These are phyloP conservation scores for Micropoecilia bifurca DNA, from an alignment of 2,797 vertebrate species.

Conservation along the genomic window DNA sequence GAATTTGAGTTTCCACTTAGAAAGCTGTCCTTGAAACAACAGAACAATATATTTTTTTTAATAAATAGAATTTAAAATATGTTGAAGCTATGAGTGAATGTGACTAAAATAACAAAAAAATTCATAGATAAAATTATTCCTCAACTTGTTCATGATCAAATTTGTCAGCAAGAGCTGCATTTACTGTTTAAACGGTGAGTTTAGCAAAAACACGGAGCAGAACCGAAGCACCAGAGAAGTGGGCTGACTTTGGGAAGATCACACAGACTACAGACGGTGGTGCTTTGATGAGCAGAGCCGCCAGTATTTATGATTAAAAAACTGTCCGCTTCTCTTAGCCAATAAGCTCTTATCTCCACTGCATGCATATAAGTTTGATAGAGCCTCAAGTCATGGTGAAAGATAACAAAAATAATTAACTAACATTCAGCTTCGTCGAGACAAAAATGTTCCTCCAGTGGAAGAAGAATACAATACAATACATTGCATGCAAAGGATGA, in stretches of 20 bases:
- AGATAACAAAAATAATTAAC: slow-evolving; percentile 88
- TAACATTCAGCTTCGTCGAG: slow-evolving; percentile 82
- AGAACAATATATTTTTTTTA: not conserved
- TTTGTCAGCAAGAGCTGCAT: not conserved
- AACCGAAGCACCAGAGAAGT: slow-evolving; percentile 46
- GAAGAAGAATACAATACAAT: slow-evolving; percentile 37
- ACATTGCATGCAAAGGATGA: slow-evolving; percentile 58
- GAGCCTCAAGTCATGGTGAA: slow-evolving; percentile 77
- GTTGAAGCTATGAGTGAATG: not conserved
- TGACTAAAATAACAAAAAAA: not conserved
- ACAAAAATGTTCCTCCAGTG: slow-evolving; percentile 65
- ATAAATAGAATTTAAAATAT: not conserved
- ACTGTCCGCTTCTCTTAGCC: slow-evolving; percentile 67
- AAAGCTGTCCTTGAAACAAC: not conserved
- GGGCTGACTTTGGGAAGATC: slow-evolving; percentile 68
- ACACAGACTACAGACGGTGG: slow-evolving; percentile 75
- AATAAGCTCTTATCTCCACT: slow-evolving; percentile 82
- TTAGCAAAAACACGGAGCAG: slow-evolving; percentile 1
- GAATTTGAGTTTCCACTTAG: not conserved
- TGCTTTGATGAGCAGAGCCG: slow-evolving; percentile 79
- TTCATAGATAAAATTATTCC: not conserved
- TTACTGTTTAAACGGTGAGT: not conserved
- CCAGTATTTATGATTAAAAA: slow-evolving; percentile 82
- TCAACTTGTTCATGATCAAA: not conserved
- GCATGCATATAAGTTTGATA: slow-evolving; percentile 82